These are phyloP conservation scores for Coracopsis vasa DNA, from an alignment of 2,113 vertebrate species.

Conservation along the genomic window DNA sequence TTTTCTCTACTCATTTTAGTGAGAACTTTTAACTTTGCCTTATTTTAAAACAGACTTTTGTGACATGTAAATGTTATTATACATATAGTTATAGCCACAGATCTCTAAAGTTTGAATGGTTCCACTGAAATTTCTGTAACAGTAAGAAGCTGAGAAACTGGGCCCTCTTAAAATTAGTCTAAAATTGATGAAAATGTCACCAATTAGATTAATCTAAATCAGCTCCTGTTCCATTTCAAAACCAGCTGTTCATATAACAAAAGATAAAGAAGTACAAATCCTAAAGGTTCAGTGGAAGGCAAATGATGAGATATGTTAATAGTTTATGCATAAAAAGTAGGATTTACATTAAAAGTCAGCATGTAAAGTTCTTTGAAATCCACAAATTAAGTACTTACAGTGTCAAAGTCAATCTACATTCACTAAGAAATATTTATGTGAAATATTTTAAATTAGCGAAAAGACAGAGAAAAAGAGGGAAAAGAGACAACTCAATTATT, in stretches of 20 bases:
- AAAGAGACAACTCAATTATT: background rate
- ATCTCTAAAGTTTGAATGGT: background rate
- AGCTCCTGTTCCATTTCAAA: background rate
- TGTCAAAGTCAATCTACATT: background rate
- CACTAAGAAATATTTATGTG: background rate
- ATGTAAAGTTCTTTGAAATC: background rate
- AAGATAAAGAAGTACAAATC: background rate
- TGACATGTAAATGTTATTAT: background rate
- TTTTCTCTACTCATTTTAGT: background rate
- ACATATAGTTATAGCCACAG: background rate
- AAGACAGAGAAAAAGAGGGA: background rate
- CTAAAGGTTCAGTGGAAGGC: background rate
- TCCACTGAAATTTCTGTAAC: background rate
- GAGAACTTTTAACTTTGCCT: background rate
- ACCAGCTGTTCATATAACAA: background rate
- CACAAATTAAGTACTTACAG: background rate
- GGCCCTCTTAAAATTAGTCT: background rate
- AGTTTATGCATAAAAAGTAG: background rate
- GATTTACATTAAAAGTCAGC: background rate
- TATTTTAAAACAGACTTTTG: background rate
- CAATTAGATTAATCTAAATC: background rate
- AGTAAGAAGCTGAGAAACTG: background rate
- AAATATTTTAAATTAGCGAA: background rate
- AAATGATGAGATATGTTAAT: background rate
- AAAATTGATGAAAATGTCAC: background rate